Conservation (phyloP, 2,113 vertebrate species). For the Lycocorax pyrrhopterus region DNA sequence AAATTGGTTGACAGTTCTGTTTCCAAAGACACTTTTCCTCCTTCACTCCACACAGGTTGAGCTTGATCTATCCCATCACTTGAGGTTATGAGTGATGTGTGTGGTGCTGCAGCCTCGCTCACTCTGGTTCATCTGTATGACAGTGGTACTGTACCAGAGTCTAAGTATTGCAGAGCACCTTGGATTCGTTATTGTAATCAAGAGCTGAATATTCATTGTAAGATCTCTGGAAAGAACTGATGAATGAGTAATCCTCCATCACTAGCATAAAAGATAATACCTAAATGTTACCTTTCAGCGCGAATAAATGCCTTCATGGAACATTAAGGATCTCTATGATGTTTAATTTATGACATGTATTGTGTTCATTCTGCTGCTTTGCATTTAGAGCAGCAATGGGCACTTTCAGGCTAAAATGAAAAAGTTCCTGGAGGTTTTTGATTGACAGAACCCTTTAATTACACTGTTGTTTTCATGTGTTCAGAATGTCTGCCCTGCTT, state of each 20-base stretch:
- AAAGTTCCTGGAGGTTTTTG: neutral
- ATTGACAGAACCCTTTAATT: neutral
- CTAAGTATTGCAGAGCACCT: neutral
- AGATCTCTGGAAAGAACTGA: neutral
- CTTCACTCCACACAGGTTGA: neutral
- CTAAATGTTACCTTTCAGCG: neutral
- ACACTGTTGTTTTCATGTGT: accelerated
- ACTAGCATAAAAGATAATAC: neutral
- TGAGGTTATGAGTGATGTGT: neutral
- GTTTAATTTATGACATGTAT: neutral
- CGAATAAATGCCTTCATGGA: neutral
- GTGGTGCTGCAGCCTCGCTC: neutral
- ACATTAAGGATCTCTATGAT: neutral
- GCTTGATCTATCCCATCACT: neutral
- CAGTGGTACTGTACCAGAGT: neutral
- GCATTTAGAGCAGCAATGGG: neutral
- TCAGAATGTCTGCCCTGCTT: neutral
- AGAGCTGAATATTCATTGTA: neutral
- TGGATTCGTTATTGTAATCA: neutral
- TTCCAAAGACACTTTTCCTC: neutral
- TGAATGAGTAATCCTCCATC: neutral
- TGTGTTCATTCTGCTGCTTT: neutral
- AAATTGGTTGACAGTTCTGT: neutral
- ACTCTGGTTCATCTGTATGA: neutral
- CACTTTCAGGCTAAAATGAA: neutral